Evolutionary conservation across 1,140 invertebrate genomes (phyloP), one percentile per base, ranked within the genome.

Genomic region (Calephelis virginiensis): DNA sequence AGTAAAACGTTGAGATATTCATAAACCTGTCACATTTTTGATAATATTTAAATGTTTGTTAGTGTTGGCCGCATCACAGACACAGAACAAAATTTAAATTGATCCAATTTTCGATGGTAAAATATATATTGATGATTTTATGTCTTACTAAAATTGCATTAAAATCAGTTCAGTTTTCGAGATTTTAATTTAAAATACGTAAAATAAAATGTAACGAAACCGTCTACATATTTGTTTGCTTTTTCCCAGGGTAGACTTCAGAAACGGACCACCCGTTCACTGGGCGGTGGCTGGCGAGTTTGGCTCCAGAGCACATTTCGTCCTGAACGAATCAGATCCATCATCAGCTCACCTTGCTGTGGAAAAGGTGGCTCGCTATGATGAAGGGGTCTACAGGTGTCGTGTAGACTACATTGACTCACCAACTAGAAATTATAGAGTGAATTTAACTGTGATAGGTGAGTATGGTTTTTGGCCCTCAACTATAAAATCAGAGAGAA

Each of bases 371-470:
- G 93, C 93, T 56, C 89, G 92, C 56, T 92, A 92, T 13, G 96
- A 97, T 74, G 95, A 97, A 76, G 96, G 96, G 2, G 84, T 96
- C 11, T 97, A 96, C 81, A 93, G 94, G 74, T 97, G 97, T 82
- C 92, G 97, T 68, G 95, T 97, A 38, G 97, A 98, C 87, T 97
- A 97, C 77, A 93, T 95, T 50, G 94, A 97, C 80, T 96, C 96
- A 0, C 96, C 96, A 3, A 97, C 97, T 0, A 93, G 94, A 71
- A 97, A 97, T 85, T 96, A 94, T 77, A 93, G 93, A 74, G 95
- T 97, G 73, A 97, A 97, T 85, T 92, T 97, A 62, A 97, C 95
- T 66, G 93, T 98, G 79, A 94, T 97, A 75, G 96, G 97, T 97
- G 91, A 94, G 94, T 90, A 37, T 38, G 8, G n/a, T 37, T 50